These are phyloP conservation scores for Paraplagusia blochii DNA, from an alignment of 2,113 vertebrate species.

Conservation along the genomic window DNA sequence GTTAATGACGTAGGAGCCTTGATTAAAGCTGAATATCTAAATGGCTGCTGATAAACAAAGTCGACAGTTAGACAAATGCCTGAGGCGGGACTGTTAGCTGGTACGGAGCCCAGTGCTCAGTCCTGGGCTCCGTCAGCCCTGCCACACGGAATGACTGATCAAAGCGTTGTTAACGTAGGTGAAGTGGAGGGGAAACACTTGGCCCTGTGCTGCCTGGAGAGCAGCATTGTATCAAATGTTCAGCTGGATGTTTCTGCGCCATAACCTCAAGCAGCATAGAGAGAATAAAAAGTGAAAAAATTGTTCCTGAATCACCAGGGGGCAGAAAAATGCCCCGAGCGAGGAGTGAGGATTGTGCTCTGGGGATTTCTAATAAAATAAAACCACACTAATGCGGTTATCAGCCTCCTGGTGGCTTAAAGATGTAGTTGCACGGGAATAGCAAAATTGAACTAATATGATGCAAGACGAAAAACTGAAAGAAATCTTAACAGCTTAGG, in stretches of 20 bases:
- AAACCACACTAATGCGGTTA: too few relatives aligned
- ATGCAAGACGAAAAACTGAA: too few relatives aligned
- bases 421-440: too few relatives aligned
- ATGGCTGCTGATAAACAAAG: slow-evolving; percentile 55
- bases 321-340: slow-evolving; percentile 22
- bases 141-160: slow-evolving; percentile 42
- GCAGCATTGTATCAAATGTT: slow-evolving; percentile 35
- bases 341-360: background rate
- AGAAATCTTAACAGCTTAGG: too few relatives aligned
- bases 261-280: slow-evolving; percentile 21
- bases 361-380: background rate
- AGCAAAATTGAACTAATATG: too few relatives aligned
- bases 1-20: slow-evolving; percentile 63
- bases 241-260: slow-evolving; percentile 32
- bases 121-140: slow-evolving; percentile 18
- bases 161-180: slow-evolving; percentile 26
- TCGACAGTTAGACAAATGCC: slow-evolving; percentile 60
- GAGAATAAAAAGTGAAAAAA: slow-evolving; percentile 43
- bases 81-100: slow-evolving; percentile 40
- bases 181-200: slow-evolving; percentile 26
- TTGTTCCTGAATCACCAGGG: slow-evolving; percentile 20
- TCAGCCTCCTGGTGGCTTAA: too few relatives aligned
- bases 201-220: slow-evolving; percentile 34
- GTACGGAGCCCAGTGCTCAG: slow-evolving; percentile 32
- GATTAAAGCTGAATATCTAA: slow-evolving; percentile 68